A percentile compares a stretch with the other conserved stretches of the same genome.
These are phyloP conservation scores for Nomada ferruginata DNA, from an alignment of 2,888 invertebrate species.

Conservation along the genomic window DNA sequence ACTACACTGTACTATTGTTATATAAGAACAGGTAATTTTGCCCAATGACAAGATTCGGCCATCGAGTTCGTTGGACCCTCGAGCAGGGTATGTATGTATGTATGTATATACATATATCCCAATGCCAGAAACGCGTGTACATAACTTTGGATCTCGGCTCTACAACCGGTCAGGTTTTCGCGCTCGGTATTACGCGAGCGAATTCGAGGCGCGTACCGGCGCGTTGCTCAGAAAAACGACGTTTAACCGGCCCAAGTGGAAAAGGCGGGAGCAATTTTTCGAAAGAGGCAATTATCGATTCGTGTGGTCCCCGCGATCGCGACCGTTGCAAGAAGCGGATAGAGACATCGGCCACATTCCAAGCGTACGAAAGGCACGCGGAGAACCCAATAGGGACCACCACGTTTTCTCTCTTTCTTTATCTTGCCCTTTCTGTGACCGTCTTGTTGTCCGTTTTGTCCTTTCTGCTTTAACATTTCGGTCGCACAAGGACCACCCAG, in stretches of 20 bases:
- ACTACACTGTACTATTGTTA: not conserved
- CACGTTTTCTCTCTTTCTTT: conserved; percentile 63
- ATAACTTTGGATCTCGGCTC: conserved; percentile 20
- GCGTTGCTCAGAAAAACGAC: conserved; percentile 75
- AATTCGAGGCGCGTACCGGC: conserved; percentile 71
- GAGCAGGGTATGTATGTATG: conserved; percentile 6
- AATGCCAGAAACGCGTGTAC: conserved; percentile 6
- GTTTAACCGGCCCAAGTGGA: conserved; percentile 79
- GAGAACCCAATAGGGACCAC: conserved; percentile 70
- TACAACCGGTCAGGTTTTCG: conserved; percentile 64
- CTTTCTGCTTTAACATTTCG: conserved; percentile 80
- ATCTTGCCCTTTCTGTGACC: conserved; percentile 59
- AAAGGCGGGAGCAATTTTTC: conserved; percentile 82
- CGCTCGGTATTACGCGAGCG: conserved; percentile 65
- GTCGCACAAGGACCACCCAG: conserved; percentile 80
- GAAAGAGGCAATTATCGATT: conserved; percentile 83
- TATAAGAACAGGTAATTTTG: not conserved
- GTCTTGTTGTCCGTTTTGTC: conserved; percentile 60
- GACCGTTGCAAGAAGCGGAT: conserved; percentile 81
- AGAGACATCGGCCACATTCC: conserved; percentile 84
- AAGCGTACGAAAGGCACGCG: conserved; percentile 78
- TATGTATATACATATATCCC: conserved; percentile 8
- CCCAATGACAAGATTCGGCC: conserved; percentile 1
- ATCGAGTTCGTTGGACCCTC: conserved; percentile 60
- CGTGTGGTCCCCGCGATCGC: conserved; percentile 81